Conservation (phyloP, 64 coral and sea anemone species). For the Trachythela sp. region DNA sequence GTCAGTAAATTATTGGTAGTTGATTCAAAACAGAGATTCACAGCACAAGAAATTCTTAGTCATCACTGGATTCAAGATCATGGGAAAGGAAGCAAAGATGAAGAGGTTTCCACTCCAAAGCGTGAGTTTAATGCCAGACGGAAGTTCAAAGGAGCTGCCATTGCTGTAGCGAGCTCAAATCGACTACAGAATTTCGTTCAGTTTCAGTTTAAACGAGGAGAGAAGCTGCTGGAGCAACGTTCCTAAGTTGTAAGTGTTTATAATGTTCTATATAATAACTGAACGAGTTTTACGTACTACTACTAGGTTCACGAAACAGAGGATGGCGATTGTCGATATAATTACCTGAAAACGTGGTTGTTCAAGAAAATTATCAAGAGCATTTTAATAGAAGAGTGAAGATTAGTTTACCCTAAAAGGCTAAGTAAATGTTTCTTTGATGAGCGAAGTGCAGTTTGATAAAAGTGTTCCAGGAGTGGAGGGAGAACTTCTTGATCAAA, state of each 20-base stretch:
- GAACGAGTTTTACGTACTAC: no score
- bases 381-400: no score
- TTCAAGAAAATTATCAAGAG: no score
- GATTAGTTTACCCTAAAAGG: no score
- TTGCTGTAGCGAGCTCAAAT: constrained; percentile 72
- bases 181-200: constrained; percentile 75
- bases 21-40: constrained; percentile 41
- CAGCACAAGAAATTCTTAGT: constrained; percentile 65
- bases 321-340: no score
- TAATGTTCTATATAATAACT: background rate
- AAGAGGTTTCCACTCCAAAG: constrained; percentile 29
- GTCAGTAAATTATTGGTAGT: constrained; percentile 73
- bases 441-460: no score
- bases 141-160: constrained; percentile 74
- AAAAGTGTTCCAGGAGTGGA: no score
- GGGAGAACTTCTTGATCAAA: no score
- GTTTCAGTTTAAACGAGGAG: constrained; percentile 73
- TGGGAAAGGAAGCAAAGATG: constrained; percentile 41
- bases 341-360: no score
- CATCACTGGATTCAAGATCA: constrained; percentile 63
- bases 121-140: constrained; percentile 24
- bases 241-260: background rate
- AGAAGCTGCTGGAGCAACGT: constrained; percentile 44
- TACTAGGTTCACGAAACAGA: no score
- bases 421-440: no score